Percentiles rank a stretch among this genome's conserved stretches.
Conservation (phyloP, 1,140 invertebrate genomes). For the Hesperophylax magnus region DNA sequence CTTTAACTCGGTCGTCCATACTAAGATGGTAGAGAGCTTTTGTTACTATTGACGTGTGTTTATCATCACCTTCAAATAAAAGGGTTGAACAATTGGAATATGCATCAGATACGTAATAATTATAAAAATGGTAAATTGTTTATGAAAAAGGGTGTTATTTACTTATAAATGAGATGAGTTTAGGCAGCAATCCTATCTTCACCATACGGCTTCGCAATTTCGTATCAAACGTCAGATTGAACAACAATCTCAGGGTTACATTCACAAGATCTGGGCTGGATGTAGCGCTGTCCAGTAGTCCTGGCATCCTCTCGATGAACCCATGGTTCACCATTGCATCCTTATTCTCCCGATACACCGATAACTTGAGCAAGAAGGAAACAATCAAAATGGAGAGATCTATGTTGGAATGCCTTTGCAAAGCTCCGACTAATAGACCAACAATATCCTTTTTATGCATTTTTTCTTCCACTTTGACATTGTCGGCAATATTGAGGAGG, state of each 20-base stretch:
- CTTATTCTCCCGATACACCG: constrained; percentile 95
- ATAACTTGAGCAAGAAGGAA: constrained; percentile 96
- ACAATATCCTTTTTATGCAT: constrained; percentile 97
- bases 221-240: constrained; percentile 98
- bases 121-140: neutral
- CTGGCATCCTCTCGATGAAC: constrained; percentile 82
- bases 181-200: constrained; percentile 88
- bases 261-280: constrained; percentile 87
- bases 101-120: too few species aligned
- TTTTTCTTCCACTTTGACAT: constrained; percentile 95
- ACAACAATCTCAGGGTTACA: constrained; percentile 89
- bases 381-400: constrained; percentile 93
- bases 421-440: constrained; percentile 86
- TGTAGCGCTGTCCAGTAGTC: constrained; percentile 75
- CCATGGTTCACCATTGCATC: constrained; percentile 87
- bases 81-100: neutral
- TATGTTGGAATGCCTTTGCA: constrained; percentile 87
- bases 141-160: constrained; percentile 61
- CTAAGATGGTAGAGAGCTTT: constrained; percentile 96
- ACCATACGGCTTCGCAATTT: constrained; percentile 92
- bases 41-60: constrained; percentile 86
- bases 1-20: constrained; percentile 95
- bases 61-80: constrained; percentile 81
- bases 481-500: constrained; percentile 95
- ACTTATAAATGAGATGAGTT: constrained; percentile 91